Base-by-base conservation (phyloP, 1,140 invertebrate species). In the Cotesia vestalis region DNA sequence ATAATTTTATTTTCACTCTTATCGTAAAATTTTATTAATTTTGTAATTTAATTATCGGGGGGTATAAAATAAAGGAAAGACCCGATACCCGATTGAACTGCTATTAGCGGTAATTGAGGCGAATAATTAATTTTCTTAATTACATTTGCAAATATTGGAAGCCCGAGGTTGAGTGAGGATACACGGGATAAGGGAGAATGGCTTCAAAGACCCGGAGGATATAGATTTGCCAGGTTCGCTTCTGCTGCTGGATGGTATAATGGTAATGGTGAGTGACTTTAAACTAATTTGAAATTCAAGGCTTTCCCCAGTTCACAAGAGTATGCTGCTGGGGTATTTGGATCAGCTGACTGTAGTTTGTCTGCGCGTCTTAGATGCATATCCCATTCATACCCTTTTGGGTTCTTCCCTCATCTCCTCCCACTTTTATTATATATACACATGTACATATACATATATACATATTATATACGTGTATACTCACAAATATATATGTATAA, bases 211-310 rank as follows among this genome's bases (percentile, higher is more conserved):
- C 14, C 53, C 53, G 53, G 53, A 55, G 17, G 14, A 59, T 11
- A 59, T 17, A 59, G 8, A 20, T 11, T 20, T 17, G 4, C 17
- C 4, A 59, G 9, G 57, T 59, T 59, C 14, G 4, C 57, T 59
- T 14, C 5, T 75, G 76, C 67, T 77, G 53, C 74, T 72, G 73
- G 73, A 79, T 75, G 73, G 78, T 62, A 71, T 75, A 72, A 57
- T 68, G 63, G 27, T 52, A 59, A 68, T 57, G 62, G 53, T 62
- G 68, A 52, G 60, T 60, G 34, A 27, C 35, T 72, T 64, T 66
- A 36, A 68, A 68, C 74, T 79, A 79, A 80, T 80, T 80, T 79
- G 78, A 78, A 78, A 81, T 78, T 79, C 77, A 77, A 79, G 73
- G 75, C 64, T 66, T 69, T 68, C 63, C 55, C 60, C 20, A 63